phyloP scores from a whole-genome alignment of 2,113 vertebrate genomes.

The Pungitius pungitius region DNA sequence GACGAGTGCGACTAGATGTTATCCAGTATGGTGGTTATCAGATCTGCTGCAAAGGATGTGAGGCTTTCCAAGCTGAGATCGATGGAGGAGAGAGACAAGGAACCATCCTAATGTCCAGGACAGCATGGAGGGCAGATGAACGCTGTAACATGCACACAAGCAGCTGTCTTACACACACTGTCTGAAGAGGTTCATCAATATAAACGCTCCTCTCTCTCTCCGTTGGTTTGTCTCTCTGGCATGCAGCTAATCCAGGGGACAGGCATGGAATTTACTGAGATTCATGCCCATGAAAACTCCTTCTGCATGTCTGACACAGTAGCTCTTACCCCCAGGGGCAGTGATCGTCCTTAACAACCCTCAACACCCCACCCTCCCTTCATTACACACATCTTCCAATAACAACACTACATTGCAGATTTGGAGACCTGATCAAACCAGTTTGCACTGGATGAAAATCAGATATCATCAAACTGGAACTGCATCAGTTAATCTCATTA shows the following conservation, averaged over 20 bases:
- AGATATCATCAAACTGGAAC: conserved; percentile 56
- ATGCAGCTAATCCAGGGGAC: conserved; percentile 32
- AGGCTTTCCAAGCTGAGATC: conserved; percentile 44
- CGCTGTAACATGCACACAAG: not conserved
- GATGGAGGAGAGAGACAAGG: conserved; percentile 5
- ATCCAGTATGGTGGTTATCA: conserved; percentile 65
- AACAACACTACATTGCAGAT: conserved; percentile 53
- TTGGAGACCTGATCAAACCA: conserved; percentile 63
- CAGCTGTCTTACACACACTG: conserved; percentile 14
- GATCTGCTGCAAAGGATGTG: conserved; percentile 63
- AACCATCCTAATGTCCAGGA: conserved; percentile 36
- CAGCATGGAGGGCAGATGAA: conserved; percentile 1
- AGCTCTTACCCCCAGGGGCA: conserved; percentile 41
- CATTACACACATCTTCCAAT: conserved; percentile 36
- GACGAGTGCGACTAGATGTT: conserved; percentile 64
- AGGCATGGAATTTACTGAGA: conserved; percentile 28
- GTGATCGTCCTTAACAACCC: conserved; percentile 18
- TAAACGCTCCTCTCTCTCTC: conserved; percentile 21
- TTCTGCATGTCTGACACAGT: conserved; percentile 51
- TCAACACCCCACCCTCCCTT: not conserved
- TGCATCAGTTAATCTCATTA: conserved; percentile 55
- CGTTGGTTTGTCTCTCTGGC: conserved; percentile 28
- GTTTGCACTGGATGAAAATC: conserved; percentile 62
- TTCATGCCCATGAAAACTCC: conserved; percentile 53
- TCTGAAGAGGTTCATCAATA: conserved; percentile 42